A percentile compares a stretch with the other conserved stretches of the same genome.
Conservation (phyloP, 2,797 vertebrate species). For the Nyctibius grandis region DNA sequence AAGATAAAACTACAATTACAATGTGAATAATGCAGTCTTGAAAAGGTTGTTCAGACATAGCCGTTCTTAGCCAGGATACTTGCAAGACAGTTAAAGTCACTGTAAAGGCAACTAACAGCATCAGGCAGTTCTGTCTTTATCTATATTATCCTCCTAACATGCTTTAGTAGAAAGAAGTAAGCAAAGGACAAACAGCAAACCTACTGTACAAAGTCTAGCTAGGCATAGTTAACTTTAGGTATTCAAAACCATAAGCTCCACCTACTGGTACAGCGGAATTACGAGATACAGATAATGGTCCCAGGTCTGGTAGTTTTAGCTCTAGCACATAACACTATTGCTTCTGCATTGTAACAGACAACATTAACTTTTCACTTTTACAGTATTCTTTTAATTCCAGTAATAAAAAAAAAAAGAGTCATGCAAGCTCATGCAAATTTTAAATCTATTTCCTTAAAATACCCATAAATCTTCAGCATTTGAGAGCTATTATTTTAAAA, state of each 20-base stretch:
- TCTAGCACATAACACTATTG: neutral
- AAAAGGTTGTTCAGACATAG: neutral
- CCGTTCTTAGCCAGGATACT: neutral
- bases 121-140: neutral
- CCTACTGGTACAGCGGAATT: neutral
- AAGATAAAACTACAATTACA: neutral
- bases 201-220: neutral
- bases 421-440: neutral
- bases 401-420: neutral
- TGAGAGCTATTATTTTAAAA: neutral
- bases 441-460: neutral
- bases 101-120: neutral
- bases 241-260: neutral
- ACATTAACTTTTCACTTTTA: neutral
- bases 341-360: neutral
- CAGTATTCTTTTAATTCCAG: neutral
- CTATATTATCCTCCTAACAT: neutral
- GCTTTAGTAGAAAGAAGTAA: neutral
- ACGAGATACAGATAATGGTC: neutral
- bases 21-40: neutral
- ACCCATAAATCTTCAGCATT: neutral
- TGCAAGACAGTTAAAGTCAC: neutral
- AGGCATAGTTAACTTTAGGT: neutral
- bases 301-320: neutral
- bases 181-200: neutral